These are phyloP conservation scores for Stylophora pistillata DNA, from an alignment of 64 coral and sea anemone species.

Conservation along the genomic window DNA sequence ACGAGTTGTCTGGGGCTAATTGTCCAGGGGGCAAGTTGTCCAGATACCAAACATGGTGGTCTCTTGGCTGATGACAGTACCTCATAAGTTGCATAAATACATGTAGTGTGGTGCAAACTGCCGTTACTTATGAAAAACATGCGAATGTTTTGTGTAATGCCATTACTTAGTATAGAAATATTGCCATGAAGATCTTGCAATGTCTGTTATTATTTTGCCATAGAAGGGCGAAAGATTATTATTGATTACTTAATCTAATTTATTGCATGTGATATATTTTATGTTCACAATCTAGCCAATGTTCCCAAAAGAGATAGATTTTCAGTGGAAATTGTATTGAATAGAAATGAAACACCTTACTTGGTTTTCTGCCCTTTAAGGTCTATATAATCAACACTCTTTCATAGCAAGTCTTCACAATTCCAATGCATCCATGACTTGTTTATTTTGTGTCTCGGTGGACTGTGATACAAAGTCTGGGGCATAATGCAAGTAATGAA, in stretches of 20 bases:
- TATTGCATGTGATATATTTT: conserved; percentile 30
- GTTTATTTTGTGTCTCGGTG: background rate
- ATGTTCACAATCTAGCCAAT: conserved; percentile 12
- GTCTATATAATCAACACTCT: conserved; percentile 11
- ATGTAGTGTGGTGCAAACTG: no score
- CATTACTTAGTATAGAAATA: no score
- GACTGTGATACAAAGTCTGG: conserved; percentile 1
- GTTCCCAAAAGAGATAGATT: conserved; percentile 17
- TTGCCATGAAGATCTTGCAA: background rate
- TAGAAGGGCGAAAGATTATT: conserved; percentile 23
- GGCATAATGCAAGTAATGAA: conserved; percentile 17
- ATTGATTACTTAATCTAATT: conserved; percentile 41
- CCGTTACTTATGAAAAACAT: no score
- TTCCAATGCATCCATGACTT: background rate
- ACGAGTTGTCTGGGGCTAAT: no score
- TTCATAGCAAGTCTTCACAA: conserved; percentile 14
- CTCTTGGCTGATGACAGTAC: no score
- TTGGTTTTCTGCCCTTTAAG: background rate
- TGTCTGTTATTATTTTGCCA: conserved; percentile 33
- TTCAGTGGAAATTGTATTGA: conserved; percentile 27
- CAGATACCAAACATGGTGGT: no score
- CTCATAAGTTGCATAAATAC: no score
- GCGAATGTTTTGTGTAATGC: no score
- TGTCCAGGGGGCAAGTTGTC: no score
- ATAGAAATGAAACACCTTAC: conserved; percentile 15